Conservation (phyloP, 2,888 invertebrate species). For the Nomada lathburiana region DNA sequence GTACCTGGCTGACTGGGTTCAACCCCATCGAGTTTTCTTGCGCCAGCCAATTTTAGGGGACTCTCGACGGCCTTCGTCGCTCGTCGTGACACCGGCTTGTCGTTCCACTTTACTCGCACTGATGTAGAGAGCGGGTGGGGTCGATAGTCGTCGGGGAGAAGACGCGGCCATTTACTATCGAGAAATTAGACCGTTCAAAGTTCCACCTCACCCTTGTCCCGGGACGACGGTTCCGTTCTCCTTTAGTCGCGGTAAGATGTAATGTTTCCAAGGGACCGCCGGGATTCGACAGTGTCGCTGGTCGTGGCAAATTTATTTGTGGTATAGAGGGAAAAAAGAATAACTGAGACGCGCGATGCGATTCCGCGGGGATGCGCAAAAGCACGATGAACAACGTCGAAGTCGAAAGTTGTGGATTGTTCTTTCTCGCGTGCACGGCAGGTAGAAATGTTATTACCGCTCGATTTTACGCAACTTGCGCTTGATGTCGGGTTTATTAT, state of each 20-base stretch:
- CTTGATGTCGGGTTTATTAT: neutral
- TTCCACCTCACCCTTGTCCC: slow-evolving; percentile 46
- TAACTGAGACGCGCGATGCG: neutral
- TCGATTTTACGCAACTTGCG: neutral
- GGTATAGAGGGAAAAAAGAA: neutral
- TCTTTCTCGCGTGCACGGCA: neutral
- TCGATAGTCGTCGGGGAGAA: slow-evolving; percentile 40
- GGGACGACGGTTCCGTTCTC: slow-evolving; percentile 40
- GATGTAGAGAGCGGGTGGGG: slow-evolving; percentile 10
- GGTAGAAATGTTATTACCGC: neutral
- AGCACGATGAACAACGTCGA: neutral
- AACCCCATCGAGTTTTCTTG: slow-evolving; percentile 65
- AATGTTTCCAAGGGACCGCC: slow-evolving; percentile 48
- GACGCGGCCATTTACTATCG: slow-evolving; percentile 49
- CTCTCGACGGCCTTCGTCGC: slow-evolving; percentile 44
- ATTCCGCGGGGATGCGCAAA: slow-evolving; percentile 23
- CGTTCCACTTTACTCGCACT: slow-evolving; percentile 41
- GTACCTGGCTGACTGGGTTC: slow-evolving; percentile 70
- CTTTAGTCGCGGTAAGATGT: slow-evolving; percentile 45
- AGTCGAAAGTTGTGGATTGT: slow-evolving; percentile 1
- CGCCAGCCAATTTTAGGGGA: slow-evolving; percentile 73
- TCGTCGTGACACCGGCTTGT: slow-evolving; percentile 38
- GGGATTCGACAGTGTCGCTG: slow-evolving; percentile 41
- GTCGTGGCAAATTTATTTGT: slow-evolving; percentile 47
- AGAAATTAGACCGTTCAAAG: slow-evolving; percentile 66